These are phyloP conservation scores for Anarrhichthys ocellatus DNA, from an alignment of 2,113 vertebrate genomes.

Conservation along the genomic window DNA sequence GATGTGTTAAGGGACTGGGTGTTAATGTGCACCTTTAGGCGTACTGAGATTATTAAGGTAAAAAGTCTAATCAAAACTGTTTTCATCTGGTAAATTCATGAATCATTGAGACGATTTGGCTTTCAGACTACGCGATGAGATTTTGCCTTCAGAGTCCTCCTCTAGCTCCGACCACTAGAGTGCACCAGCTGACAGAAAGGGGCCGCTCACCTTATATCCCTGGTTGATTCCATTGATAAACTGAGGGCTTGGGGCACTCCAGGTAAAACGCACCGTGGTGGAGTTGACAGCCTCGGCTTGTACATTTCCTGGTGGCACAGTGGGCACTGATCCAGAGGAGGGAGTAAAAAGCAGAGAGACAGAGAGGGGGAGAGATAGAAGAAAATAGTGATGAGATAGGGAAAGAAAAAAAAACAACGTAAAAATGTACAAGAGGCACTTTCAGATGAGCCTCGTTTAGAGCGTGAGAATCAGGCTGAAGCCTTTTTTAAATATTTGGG, in stretches of 20 bases:
- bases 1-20: background rate
- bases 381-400: slow-evolving; percentile 32
- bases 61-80: background rate
- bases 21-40: background rate
- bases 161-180: slow-evolving; percentile 63
- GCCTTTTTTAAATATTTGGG: slow-evolving; percentile 32
- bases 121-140: background rate
- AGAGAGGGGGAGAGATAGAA: slow-evolving; percentile 5
- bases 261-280: slow-evolving; percentile 93
- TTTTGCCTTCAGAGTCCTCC: background rate
- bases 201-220: slow-evolving; percentile 93
- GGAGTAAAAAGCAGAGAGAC: slow-evolving; percentile 10
- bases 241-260: slow-evolving; percentile 97
- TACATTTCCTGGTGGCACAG: slow-evolving; percentile 94
- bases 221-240: slow-evolving; percentile 99
- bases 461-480: slow-evolving; percentile 49
- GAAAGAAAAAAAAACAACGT: background rate
- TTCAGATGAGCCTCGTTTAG: slow-evolving; percentile 43
- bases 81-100: background rate
- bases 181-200: slow-evolving; percentile 55
- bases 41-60: background rate
- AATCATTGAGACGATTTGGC: background rate
- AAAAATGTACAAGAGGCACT: slow-evolving; percentile 25
- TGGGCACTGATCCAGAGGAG: slow-evolving; percentile 88
- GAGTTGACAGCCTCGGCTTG: slow-evolving; percentile 95